Base-by-base conservation (phyloP, 2,113 vertebrate species). In the Istiophorus platypterus region DNA sequence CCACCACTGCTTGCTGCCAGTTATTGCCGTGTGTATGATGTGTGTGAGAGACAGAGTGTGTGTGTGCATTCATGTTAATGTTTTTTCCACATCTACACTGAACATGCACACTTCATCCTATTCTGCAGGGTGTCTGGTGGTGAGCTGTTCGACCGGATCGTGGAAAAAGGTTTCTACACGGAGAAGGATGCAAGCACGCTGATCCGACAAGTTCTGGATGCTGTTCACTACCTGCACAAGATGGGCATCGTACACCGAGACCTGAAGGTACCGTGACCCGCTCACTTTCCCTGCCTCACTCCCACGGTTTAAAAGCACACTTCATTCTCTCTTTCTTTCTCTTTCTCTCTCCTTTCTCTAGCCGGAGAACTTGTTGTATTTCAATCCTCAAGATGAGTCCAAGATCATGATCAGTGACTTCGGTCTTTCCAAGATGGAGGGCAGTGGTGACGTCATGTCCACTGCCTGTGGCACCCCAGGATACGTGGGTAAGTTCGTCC, bases 371-470 rank as follows among this genome's bases (percentile, higher is more conserved):
- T 26, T 93, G 91, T 62, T 93, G 77, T 93, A 93, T 63, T 93
- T 92, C 18, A 93, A 93, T 73, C 85, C 92, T 31, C 91, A 92
- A 71, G 91, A 92, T 0, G 88, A 88, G 72, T 93, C 92, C 14
- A 93, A 93, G 79, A 93, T 93, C 74, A 93, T 93, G 92, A 93
- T 93, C 75, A 93, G 92, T 42, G 92, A 93, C 90, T 93, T 93
- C 2, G 92, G 92, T 18, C 89, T 93, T 18, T 93, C 92, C 24
- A 93, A 93, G 85, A 93, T 93, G 92, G 92, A 93, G 85, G 89
- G 91, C 78, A 88, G 87, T 0, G 92, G 91, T 3, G 89, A 93
- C 3, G 92, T 93, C 70, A 93, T 93, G 92, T 93, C 92, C 72
- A 93, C 92, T 0, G 92, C 92, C 34, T 93, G 92, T 3, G 92